Evolutionary conservation across 2,113 vertebrate genomes (phyloP).

Genomic region (Callipepla squamata): DNA sequence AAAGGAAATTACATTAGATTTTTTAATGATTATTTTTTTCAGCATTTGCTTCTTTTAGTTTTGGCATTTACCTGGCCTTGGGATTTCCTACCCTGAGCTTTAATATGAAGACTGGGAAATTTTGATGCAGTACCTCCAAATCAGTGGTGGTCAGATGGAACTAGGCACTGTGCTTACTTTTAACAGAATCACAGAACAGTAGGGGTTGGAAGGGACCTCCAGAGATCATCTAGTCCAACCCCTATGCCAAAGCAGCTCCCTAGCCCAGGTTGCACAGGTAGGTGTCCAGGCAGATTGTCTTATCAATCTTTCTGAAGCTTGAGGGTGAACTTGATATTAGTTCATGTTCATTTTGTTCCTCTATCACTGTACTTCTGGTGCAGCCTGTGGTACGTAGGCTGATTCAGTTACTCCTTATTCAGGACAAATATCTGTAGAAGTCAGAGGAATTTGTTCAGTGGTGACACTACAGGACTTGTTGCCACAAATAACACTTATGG

Average conservation of each 20-base stretch:
- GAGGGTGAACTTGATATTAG: neutral
- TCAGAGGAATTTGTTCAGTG: neutral
- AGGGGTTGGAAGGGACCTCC: no score
- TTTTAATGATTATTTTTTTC: neutral
- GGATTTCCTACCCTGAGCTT: neutral
- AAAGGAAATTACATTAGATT: constrained; percentile 22
- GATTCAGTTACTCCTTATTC: neutral
- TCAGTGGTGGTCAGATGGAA: neutral
- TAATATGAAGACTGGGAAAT: neutral
- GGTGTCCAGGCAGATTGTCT: no score
- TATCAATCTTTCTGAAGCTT: neutral
- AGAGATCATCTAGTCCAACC: no score
- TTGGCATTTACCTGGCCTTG: constrained; percentile 54
- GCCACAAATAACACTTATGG: neutral
- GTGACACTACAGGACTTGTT: neutral
- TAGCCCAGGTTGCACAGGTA: no score
- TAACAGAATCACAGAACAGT: no score
- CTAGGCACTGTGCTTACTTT: neutral
- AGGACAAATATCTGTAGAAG: neutral
- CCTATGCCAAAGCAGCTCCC: no score
- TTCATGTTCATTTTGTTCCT: neutral
- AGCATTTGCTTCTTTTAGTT: constrained; percentile 1
- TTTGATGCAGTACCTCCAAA: neutral
- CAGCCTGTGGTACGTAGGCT: neutral
- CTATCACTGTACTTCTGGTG: neutral